Conservation (phyloP, 2,113 vertebrate species). For the Lasiurus cinereus region DNA sequence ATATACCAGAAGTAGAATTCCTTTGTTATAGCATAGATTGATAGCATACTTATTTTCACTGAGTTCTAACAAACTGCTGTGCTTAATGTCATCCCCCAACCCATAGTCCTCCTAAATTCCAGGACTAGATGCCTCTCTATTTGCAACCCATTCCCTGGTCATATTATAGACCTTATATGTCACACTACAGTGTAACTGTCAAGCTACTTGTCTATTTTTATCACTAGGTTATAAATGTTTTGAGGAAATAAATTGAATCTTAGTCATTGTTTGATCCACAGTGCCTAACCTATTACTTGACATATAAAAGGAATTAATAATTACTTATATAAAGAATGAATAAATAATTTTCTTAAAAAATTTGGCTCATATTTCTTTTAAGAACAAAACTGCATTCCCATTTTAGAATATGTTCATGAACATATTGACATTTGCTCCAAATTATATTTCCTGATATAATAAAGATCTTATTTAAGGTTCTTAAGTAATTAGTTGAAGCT, state of each 20-base stretch:
- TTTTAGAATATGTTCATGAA: neutral
- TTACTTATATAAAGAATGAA: neutral
- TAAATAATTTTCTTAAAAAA: slow-evolving; percentile 7
- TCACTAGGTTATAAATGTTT: neutral
- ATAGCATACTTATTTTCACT: neutral
- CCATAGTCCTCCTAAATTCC: too few relatives aligned
- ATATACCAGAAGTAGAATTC: neutral
- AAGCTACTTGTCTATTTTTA: neutral
- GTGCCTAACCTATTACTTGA: neutral
- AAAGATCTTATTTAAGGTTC: neutral
- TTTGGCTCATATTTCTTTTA: neutral
- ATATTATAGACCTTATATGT: neutral
- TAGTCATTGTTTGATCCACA: neutral
- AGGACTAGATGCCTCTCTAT: too few relatives aligned
- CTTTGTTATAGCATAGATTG: neutral
- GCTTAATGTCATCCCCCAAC: neutral
- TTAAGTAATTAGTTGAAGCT: neutral
- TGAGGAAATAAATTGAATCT: neutral
- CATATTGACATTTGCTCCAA: neutral
- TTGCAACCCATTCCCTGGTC: neutral
- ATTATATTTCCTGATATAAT: neutral
- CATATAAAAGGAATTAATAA: neutral
- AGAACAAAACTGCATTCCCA: neutral
- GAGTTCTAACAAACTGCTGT: neutral
- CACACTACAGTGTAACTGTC: neutral